phyloP scores from a whole-genome alignment of 2,797 vertebrate species.

The Hydrophis major region DNA sequence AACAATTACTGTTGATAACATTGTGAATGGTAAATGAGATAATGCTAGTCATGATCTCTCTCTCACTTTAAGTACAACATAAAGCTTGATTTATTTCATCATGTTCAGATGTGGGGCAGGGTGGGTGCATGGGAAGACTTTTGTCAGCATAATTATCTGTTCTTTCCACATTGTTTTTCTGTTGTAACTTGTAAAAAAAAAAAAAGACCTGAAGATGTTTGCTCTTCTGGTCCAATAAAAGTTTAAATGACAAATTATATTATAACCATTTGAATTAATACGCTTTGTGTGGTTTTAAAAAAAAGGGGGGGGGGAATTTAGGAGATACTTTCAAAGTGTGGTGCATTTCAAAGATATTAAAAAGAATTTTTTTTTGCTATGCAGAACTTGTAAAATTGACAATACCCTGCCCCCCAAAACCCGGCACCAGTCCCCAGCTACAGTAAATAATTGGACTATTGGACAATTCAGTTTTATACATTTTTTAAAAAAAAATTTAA shows the following conservation, averaged over 20 bases:
- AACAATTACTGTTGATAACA: constrained; percentile 51
- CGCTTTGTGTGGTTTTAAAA: not conserved
- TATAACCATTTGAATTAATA: constrained; percentile 44
- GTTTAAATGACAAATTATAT: constrained; percentile 62
- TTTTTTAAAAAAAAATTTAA: too few relatives aligned
- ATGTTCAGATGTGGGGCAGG: constrained; percentile 63
- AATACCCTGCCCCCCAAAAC: not conserved
- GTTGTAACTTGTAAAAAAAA: constrained; percentile 51
- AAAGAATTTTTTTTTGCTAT: not conserved
- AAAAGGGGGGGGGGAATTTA: not conserved
- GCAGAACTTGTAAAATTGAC: not conserved
- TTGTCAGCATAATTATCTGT: constrained; percentile 60
- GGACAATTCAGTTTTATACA: not conserved
- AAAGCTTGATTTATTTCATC: constrained; percentile 60
- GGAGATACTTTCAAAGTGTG: not conserved
- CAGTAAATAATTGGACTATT: not conserved
- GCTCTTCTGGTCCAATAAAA: constrained; percentile 51
- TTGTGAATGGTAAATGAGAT: constrained; percentile 57
- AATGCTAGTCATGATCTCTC: constrained; percentile 57
- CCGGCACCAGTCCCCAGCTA: not conserved
- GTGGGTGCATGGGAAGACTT: constrained; percentile 58
- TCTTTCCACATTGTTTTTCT: constrained; percentile 54
- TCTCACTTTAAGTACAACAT: constrained; percentile 43
- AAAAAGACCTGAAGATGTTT: constrained; percentile 51
- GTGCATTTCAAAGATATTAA: not conserved